Base-by-base conservation (phyloP, 2,113 vertebrate genomes). In the Apistogramma diplotaenia region DNA sequence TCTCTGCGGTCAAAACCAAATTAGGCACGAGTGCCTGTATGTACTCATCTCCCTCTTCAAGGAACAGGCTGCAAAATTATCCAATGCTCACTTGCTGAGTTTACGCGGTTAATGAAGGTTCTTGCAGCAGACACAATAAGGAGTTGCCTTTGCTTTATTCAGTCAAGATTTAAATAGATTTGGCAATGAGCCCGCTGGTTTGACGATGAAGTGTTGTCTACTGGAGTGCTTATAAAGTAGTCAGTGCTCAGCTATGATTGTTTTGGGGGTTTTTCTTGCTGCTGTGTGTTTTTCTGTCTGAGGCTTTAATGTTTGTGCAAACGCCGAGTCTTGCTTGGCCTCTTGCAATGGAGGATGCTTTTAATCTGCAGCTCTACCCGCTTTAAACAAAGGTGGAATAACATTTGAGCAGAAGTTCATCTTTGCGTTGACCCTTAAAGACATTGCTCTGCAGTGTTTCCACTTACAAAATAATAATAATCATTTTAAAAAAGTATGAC, bases 121-220 rank as follows among this genome's bases (percentile, higher is more conserved):
- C 77, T 79, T 29, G 86, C 81, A 83, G 87, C 82, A 51, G 86
- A 82, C 85, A 92, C 87, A 87, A 89, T 87, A 82, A 89, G 77
- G 46, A 87, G 86, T 78, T 78, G 79, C 82, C 90, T 86, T 78
- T 62, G 75, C 74, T 91, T 88, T 90, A 83, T 90, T 88, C 85
- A 87, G 87, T 84, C 65, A 78, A 84, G 90, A 91, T 88, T 90
- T 89, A 90, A 93, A 91, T 84, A 86, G 79, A 79, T 85, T 84
- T 92, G 91, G 88, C 90, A 85, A 73, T 1, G 25, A 57, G 89
- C 87, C 92, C 25, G 85, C 78, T 84, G 71, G 65, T 92, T 87
- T 71, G 84, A 90, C 31, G 29, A 79, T 83, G 27, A 76, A 78
- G 85, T 81, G 82, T 86, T 85, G 88, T 83, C 81, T 86, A 70